Conservation (phyloP, 1,140 invertebrate species). For the Nymphalis io region DNA sequence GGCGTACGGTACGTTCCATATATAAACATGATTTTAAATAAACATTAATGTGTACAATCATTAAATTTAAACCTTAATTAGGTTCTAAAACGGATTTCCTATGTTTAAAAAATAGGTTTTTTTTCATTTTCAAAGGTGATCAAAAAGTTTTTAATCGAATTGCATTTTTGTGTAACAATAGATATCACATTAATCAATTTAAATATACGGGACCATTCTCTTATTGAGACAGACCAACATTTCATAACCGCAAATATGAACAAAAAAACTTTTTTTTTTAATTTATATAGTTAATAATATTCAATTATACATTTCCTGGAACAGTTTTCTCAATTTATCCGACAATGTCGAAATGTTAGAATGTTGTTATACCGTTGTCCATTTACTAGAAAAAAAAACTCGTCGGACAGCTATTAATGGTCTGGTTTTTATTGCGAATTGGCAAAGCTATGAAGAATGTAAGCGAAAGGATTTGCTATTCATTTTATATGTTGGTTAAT, state of each 20-base stretch:
- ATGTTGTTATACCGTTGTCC: constrained; percentile 43
- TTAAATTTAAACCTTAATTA: not conserved
- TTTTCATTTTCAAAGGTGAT: no score
- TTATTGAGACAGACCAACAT: no score
- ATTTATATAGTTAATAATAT: not conserved
- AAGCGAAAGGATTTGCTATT: constrained; percentile 15
- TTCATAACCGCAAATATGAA: not conserved
- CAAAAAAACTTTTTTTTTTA: not conserved
- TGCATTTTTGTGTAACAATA: no score
- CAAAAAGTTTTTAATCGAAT: no score
- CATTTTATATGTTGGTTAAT: constrained; percentile 8
- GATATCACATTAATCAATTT: no score
- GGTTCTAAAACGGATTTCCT: not conserved
- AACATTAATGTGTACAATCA: not conserved
- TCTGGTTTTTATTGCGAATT: constrained; percentile 5
- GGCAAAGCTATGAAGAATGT: constrained; percentile 14
- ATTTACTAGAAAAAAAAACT: constrained; percentile 35
- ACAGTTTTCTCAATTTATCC: constrained; percentile 31
- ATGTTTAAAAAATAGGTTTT: no score
- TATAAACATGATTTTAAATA: not conserved
- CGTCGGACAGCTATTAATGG: constrained; percentile 21
- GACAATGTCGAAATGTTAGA: constrained; percentile 37
- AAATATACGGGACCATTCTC: no score
- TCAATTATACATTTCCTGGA: constrained; percentile 26
- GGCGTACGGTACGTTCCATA: not conserved